phyloP scores from a whole-genome alignment of 1,140 invertebrate species.

The Akabosia matsudoensis region DNA sequence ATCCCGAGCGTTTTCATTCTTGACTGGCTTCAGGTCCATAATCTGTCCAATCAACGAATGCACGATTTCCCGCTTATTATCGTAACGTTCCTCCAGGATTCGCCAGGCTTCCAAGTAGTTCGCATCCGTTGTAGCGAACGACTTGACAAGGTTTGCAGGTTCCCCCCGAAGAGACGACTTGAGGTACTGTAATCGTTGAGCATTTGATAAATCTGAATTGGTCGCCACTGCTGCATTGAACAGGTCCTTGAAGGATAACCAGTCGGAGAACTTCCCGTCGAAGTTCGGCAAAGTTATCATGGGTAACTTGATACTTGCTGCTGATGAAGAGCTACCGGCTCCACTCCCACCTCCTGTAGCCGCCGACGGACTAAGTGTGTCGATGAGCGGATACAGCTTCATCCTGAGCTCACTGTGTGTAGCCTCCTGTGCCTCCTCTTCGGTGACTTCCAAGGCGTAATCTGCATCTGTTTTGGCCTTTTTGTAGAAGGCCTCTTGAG shows the following conservation, averaged over 20 bases:
- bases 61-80: neutral
- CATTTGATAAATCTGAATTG: neutral
- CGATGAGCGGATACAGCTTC: too few species aligned
- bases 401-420: too few species aligned
- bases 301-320: too few species aligned
- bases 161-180: conserved; percentile 25
- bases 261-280: conserved; percentile 6
- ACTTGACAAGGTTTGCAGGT: neutral
- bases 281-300: conserved; percentile 22
- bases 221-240: conserved; percentile 15
- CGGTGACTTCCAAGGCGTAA: too few species aligned
- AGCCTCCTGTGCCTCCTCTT: too few species aligned
- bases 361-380: too few species aligned
- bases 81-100: neutral
- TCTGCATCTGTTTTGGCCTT: too few species aligned
- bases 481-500: too few species aligned
- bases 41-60: neutral
- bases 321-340: too few species aligned
- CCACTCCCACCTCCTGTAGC: too few species aligned
- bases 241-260: conserved; percentile 30
- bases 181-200: conserved; percentile 19
- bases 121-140: neutral
- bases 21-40: neutral
- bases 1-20: neutral
- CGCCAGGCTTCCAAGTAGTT: conserved; percentile 17